Base-by-base conservation (phyloP, 2,113 vertebrate species). In the Podiceps cristatus region DNA sequence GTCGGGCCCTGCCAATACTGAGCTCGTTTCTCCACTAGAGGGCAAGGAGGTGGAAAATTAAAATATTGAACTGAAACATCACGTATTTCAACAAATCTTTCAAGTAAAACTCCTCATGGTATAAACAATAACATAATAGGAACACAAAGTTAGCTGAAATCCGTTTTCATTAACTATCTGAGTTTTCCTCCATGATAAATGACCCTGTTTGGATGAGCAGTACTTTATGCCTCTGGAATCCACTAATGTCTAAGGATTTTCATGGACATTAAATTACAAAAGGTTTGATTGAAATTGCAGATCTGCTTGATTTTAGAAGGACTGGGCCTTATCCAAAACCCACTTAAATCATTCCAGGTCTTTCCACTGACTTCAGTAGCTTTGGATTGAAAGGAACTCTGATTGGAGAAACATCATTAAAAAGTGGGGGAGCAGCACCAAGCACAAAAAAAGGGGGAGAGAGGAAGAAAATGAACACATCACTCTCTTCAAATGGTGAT, bases 1-100 rank as follows among this genome's bases (percentile, higher is more conserved):
- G 44, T 60, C 0, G 0, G n/a, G 33, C 20, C 66, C 50, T 69
- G 49, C 73, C 31, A 68, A 91, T 68, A 78, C 81, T 31, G 68
- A 91, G n/a, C 29, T 90, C 3, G 1, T 44, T 50, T 90, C 69
- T 75, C 95, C 93, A 94, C 89, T 93, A 96, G 89, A 87, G 94
- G 88, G 89, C 93, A 93, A 84, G 67, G 31, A 90, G 73, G 18
- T 73, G 50, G 71, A 52, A 92, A 95, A 91, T 58, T 45, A 85
- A 91, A 87, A 91, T 79, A 63, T 11, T 59, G 29, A 74, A 69
- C 12, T 23, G 75, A 88, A 77, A n/a, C 11, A 35, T 52, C n/a
- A 31, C 4, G 11, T 71, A 47, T 45, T 73, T 90, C 37, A 66
- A 90, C 23, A 90, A 86, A 83, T 45, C 77, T 42, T 78, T 67